These are phyloP conservation scores for Drosophila melanosoma DNA, from an alignment of 2,888 invertebrate genomes.

Conservation along the genomic window DNA sequence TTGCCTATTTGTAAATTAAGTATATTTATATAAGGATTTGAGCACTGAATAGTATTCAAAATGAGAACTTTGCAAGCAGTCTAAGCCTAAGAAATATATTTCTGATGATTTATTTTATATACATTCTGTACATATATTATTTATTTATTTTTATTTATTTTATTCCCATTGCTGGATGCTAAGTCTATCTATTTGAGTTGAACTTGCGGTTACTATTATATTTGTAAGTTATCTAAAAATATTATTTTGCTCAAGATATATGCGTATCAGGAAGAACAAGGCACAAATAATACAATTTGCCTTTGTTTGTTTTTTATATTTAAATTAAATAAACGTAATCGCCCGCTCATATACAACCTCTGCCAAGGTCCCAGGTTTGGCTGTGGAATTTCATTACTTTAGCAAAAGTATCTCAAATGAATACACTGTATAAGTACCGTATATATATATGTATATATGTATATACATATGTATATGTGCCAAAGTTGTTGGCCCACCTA, in stretches of 20 bases:
- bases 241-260: background rate
- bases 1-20: background rate
- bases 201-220: background rate
- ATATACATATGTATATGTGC: background rate
- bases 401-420: background rate
- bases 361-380: too few species aligned
- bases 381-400: slow-evolving; percentile 2
- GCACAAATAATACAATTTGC: background rate
- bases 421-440: background rate
- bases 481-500: slow-evolving; percentile 7
- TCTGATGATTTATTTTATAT: too few species aligned
- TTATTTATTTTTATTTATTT: too few species aligned
- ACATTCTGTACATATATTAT: too few species aligned
- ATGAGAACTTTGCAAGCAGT: too few species aligned
- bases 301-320: background rate
- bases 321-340: background rate
- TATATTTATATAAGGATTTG: background rate
- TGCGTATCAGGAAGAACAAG: background rate
- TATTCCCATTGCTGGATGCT: too few species aligned
- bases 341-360: background rate
- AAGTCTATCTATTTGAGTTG: background rate
- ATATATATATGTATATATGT: background rate
- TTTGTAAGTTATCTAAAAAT: background rate
- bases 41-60: too few species aligned
- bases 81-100: too few species aligned